A percentile compares a stretch with the other conserved stretches of the same genome.
These are phyloP conservation scores for Hydractinia echinata DNA, from an alignment of 30 jellyfish, hydroid and myxozoan genomes.

Conservation along the genomic window DNA sequence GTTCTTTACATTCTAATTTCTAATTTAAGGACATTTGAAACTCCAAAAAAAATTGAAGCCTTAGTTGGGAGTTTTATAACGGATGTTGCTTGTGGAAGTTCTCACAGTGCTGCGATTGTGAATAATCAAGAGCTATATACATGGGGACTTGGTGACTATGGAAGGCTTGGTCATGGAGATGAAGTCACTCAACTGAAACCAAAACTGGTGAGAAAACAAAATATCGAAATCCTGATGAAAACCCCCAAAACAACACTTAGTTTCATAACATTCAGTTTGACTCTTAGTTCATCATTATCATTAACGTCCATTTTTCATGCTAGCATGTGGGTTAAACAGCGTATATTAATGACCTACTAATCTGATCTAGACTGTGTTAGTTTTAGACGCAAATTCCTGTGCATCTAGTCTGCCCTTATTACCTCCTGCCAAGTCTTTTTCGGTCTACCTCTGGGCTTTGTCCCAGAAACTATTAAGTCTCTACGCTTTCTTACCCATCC, in stretches of 20 bases:
- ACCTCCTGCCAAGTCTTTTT: not conserved
- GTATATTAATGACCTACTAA: not conserved
- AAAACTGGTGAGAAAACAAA: constrained; percentile 48
- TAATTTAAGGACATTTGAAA: constrained; percentile 51
- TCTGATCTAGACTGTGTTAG: not conserved
- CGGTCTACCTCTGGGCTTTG: no score
- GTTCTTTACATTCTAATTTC: not conserved
- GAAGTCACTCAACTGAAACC: constrained; percentile 68
- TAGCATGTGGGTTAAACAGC: not conserved
- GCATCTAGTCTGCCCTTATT: no score
- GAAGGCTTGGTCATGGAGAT: constrained; percentile 92
- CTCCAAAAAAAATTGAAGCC: constrained; percentile 63
- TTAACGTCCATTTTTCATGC: no score
- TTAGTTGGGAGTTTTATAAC: constrained; percentile 53
- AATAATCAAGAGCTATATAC: constrained; percentile 68
- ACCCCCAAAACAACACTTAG: no score
- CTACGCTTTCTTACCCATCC: no score
- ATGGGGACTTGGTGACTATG: constrained; percentile 90
- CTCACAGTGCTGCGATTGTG: constrained; percentile 79
- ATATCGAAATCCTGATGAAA: not conserved
- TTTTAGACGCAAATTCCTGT: not conserved
- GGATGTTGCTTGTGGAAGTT: constrained; percentile 78
- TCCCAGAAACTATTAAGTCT: no score
- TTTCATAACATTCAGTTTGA: no score
- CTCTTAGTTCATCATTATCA: no score